These are phyloP conservation scores for Mellivora capensis DNA, from an alignment of 2,113 vertebrate genomes.

Conservation along the genomic window DNA sequence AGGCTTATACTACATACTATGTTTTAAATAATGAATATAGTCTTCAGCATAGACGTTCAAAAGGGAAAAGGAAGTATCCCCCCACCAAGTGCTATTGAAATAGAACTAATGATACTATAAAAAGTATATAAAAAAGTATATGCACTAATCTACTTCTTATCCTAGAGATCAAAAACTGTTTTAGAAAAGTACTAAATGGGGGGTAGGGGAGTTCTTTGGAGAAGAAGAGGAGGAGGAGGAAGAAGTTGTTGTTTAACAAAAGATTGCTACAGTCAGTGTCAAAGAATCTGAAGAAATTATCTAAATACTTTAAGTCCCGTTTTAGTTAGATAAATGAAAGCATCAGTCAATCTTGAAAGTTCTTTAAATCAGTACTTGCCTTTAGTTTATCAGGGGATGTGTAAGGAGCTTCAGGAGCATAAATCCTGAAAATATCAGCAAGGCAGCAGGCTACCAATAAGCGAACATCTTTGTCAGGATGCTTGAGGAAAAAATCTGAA, in stretches of 20 bases:
- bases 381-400: slow-evolving; percentile 98
- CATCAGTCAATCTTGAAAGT: neutral
- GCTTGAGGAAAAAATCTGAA: slow-evolving; percentile 99
- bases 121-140: neutral
- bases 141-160: neutral
- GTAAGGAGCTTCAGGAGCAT: slow-evolving; percentile 98
- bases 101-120: neutral
- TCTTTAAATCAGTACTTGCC: slow-evolving; percentile 80
- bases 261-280: neutral
- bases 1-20: neutral
- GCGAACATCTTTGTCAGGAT: slow-evolving; percentile 98
- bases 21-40: neutral
- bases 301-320: neutral
- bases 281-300: slow-evolving; percentile 17
- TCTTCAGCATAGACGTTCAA: neutral
- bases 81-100: neutral
- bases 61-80: neutral
- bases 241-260: neutral
- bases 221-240: too few relatives aligned
- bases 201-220: neutral
- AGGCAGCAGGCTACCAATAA: slow-evolving; percentile 98
- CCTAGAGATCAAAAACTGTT: neutral
- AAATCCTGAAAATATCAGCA: slow-evolving; percentile 99
- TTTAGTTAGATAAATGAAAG: neutral
- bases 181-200: neutral